phyloP scores from a whole-genome alignment of 2,888 invertebrate genomes.

The Eupithecia insigniata region DNA sequence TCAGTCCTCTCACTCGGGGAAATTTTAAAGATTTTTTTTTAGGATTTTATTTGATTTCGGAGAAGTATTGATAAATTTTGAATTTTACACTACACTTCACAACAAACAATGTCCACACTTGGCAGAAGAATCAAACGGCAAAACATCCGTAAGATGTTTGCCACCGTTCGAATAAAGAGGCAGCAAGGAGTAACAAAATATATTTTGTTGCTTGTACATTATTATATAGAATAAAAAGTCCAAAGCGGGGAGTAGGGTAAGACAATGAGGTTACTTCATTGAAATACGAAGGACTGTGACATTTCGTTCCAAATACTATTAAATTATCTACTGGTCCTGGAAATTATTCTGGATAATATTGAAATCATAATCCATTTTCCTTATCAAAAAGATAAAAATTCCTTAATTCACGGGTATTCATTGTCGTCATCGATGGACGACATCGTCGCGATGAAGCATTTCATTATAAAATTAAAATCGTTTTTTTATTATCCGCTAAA shows the following conservation, averaged over 20 bases:
- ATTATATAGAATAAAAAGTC: too few relatives aligned
- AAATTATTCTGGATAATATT: slow-evolving; percentile 26
- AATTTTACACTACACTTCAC: too few relatives aligned
- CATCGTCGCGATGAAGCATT: background rate
- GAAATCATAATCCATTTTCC: slow-evolving; percentile 26
- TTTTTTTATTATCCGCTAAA: background rate
- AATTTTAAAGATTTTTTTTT: too few relatives aligned
- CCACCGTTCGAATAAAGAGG: too few relatives aligned
- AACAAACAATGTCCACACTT: too few relatives aligned
- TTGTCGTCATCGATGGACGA: background rate
- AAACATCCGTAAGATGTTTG: too few relatives aligned
- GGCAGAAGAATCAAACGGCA: too few relatives aligned
- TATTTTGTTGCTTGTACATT: too few relatives aligned
- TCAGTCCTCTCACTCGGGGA: too few relatives aligned
- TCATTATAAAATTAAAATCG: background rate
- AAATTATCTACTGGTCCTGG: slow-evolving; percentile 24
- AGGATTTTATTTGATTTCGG: too few relatives aligned
- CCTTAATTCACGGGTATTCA: background rate
- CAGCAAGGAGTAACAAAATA: too few relatives aligned
- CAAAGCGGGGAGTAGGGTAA: background rate
- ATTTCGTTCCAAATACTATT: slow-evolving; percentile 24
- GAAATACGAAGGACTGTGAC: slow-evolving; percentile 25
- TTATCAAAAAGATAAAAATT: slow-evolving; percentile 16
- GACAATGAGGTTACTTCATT: slow-evolving; percentile 20
- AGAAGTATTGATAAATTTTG: background rate